Evolutionary conservation across 2,888 invertebrate genomes (phyloP).

Genomic region (Steromphala cineraria): DNA sequence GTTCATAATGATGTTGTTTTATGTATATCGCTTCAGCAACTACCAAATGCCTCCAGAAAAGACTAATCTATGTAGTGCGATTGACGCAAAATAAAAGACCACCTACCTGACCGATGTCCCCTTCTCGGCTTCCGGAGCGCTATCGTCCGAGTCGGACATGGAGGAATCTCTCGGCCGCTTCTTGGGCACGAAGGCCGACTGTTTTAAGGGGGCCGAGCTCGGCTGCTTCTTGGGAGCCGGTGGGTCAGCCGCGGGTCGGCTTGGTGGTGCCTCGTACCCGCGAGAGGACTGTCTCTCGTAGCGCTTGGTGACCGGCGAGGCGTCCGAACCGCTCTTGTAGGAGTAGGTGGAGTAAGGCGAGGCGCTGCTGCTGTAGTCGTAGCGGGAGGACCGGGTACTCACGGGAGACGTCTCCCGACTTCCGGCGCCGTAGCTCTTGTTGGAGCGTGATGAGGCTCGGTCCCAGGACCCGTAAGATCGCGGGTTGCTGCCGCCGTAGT

Average conservation of each 20-base stretch:
- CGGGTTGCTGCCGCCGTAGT: slow-evolving; percentile 64
- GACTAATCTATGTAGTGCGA: too few species aligned
- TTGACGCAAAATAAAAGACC: too few species aligned
- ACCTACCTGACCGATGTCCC: slow-evolving; percentile 28
- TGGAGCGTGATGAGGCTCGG: slow-evolving; percentile 58
- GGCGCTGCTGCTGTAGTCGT: slow-evolving; percentile 67
- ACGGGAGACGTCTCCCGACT: slow-evolving; percentile 67
- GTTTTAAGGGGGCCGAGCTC: not conserved
- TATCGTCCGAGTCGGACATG: slow-evolving; percentile 59
- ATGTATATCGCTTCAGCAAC: too few species aligned
- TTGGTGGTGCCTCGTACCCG: slow-evolving; percentile 46
- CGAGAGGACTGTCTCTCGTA: slow-evolving; percentile 59
- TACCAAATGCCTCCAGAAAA: too few species aligned
- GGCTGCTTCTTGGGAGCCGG: slow-evolving; percentile 36
- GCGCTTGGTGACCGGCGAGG: slow-evolving; percentile 54
- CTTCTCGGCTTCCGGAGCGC: slow-evolving; percentile 68
- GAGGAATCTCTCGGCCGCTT: not conserved
- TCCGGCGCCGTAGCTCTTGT: slow-evolving; percentile 57
- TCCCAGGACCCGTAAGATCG: slow-evolving; percentile 63
- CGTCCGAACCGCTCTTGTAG: slow-evolving; percentile 56
- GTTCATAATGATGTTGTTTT: too few species aligned
- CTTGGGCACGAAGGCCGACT: slow-evolving; percentile 11
- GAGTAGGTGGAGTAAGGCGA: slow-evolving; percentile 64
- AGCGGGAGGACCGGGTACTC: slow-evolving; percentile 57
- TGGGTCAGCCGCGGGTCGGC: slow-evolving; percentile 20